A percentile compares a stretch with the other conserved stretches of the same genome.
Evolutionary conservation across 2,888 invertebrate species (phyloP).

Genomic region (Torymus texanus): DNA sequence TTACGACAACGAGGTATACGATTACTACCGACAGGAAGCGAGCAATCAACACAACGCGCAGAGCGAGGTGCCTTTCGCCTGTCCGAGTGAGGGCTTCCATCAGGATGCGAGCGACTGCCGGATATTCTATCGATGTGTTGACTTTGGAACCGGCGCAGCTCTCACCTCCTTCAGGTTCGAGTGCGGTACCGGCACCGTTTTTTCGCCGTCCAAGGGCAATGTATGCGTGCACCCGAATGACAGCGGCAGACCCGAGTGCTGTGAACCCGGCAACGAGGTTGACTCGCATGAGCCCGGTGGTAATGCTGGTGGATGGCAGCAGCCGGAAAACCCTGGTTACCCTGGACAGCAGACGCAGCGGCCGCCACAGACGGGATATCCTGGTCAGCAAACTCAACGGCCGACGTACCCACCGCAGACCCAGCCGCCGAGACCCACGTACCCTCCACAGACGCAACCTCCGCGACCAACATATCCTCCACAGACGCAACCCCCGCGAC

Average conservation of each 20-base stretch:
- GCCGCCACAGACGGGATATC: constrained; percentile 30
- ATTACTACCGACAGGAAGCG: constrained; percentile 48
- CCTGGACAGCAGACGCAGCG: constrained; percentile 16
- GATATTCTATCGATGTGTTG: constrained; percentile 85
- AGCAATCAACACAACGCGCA: constrained; percentile 45
- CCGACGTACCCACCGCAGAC: constrained; percentile 33
- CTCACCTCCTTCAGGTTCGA: constrained; percentile 81
- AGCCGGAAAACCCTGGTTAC: constrained; percentile 25
- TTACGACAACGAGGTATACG: constrained; percentile 54
- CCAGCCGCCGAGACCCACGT: constrained; percentile 1
- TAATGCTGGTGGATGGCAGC: constrained; percentile 8
- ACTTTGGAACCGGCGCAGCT: constrained; percentile 77
- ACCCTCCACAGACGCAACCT: constrained; percentile 50
- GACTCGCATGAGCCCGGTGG: constrained; percentile 61
- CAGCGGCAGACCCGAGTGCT: constrained; percentile 83
- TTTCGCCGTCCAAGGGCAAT: constrained; percentile 76
- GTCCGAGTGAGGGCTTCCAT: constrained; percentile 83
- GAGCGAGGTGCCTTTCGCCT: constrained; percentile 74
- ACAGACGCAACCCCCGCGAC: constrained; percentile 45
- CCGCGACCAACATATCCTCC: constrained; percentile 29
- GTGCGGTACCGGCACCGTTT: constrained; percentile 86
- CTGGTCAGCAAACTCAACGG: constrained; percentile 23
- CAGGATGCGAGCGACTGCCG: constrained; percentile 84
- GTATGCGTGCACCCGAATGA: constrained; percentile 84
- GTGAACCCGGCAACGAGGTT: constrained; percentile 77